Percentiles rank a stretch among this genome's conserved stretches.
Conservation (phyloP, 2,113 vertebrate species). For the Hymenochirus boettgeri region DNA sequence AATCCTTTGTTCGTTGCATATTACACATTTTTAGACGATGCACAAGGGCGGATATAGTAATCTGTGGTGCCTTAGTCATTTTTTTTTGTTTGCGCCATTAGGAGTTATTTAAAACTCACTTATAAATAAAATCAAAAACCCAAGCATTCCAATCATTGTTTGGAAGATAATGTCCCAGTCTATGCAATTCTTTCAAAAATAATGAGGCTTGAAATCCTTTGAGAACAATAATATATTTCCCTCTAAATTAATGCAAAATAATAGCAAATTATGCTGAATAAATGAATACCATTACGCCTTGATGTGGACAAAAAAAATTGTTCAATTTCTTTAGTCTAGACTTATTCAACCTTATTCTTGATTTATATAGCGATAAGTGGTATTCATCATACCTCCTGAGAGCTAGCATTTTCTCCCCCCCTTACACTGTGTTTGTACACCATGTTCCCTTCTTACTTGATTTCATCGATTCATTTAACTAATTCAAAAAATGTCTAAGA, state of each 20-base stretch:
- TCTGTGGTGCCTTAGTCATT: too few species aligned
- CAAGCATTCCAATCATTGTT: too few species aligned
- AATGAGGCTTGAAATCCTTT: constrained; percentile 17
- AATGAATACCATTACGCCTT: constrained; percentile 38
- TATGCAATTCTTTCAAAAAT: constrained; percentile 3
- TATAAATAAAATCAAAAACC: too few species aligned
- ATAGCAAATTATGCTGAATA: constrained; percentile 31
- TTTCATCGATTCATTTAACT: not conserved
- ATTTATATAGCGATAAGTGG: constrained; percentile 36
- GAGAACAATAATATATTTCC: constrained; percentile 39
- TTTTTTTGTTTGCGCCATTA: too few species aligned
- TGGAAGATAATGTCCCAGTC: not conserved
- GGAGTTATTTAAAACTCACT: too few species aligned
- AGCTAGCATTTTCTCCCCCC: not conserved
- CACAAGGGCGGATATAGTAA: too few species aligned
- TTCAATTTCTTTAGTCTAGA: constrained; percentile 39
- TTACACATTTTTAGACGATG: too few species aligned
- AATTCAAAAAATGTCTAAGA: too few species aligned
- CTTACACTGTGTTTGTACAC: not conserved
- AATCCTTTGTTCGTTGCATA: too few species aligned
- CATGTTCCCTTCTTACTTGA: not conserved
- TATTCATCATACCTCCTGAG: constrained; percentile 34
- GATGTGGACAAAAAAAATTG: constrained; percentile 42
- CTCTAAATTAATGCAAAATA: constrained; percentile 40
- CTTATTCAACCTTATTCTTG: constrained; percentile 38